Evolutionary conservation across 2,797 vertebrate species (phyloP).

Genomic region (Tachyglossus aculeatus): DNA sequence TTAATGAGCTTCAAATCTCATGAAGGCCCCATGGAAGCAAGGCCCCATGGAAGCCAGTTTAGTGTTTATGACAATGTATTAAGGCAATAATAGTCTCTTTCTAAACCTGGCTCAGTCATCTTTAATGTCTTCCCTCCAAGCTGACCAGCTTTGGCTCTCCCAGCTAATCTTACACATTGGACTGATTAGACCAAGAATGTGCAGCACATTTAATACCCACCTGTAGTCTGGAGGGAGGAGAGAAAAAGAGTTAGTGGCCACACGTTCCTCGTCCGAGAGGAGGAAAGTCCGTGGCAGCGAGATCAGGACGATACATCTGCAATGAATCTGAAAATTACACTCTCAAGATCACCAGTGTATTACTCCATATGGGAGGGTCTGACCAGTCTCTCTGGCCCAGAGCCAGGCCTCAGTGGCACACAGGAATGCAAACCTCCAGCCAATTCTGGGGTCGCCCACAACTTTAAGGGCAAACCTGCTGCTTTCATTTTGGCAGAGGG

Average conservation of each 20-base stretch:
- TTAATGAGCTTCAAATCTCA: constrained; percentile 35
- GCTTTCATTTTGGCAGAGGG: neutral
- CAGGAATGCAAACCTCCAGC: neutral
- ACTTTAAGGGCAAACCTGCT: neutral
- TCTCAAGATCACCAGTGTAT: neutral
- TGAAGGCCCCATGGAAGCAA: constrained; percentile 16
- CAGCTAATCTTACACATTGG: neutral
- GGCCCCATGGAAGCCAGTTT: constrained; percentile 46
- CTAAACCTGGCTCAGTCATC: constrained; percentile 52
- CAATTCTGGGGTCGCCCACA: neutral
- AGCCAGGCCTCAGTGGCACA: neutral
- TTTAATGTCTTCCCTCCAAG: constrained; percentile 54
- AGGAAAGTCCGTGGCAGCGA: neutral
- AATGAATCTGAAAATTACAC: neutral
- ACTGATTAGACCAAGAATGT: neutral
- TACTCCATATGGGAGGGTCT: neutral
- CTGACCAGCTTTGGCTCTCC: constrained; percentile 12
- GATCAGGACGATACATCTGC: neutral
- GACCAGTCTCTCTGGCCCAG: neutral
- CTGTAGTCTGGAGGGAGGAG: neutral
- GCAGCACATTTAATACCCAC: neutral
- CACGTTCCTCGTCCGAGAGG: neutral
- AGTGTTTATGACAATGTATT: constrained; percentile 37
- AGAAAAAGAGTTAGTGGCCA: neutral
- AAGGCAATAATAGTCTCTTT: constrained; percentile 38